These are phyloP conservation scores for Gymnopithys bicolor DNA, from an alignment of 2,797 vertebrate genomes.

Conservation along the genomic window DNA sequence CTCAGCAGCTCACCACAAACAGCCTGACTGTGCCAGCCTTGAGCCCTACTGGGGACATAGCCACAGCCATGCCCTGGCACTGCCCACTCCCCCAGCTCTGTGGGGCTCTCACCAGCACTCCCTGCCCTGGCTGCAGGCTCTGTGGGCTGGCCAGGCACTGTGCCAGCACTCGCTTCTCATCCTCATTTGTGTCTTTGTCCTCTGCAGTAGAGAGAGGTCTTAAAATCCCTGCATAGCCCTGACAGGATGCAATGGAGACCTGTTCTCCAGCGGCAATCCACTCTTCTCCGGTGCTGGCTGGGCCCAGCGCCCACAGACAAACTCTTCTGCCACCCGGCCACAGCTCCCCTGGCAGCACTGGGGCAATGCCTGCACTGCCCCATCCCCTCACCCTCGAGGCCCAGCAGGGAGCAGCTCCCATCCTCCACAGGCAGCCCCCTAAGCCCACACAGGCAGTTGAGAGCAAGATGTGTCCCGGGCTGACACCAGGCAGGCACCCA, in stretches of 20 bases:
- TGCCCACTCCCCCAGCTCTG: not conserved
- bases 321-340: not conserved
- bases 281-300: not conserved
- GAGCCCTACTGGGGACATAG: not conserved
- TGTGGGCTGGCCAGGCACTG: not conserved
- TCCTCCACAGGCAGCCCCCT: not conserved
- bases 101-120: not conserved
- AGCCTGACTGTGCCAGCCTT: not conserved
- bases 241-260: not conserved
- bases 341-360: not conserved
- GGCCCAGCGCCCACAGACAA: not conserved
- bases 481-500: rapidly evolving
- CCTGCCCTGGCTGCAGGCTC: not conserved
- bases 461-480: not conserved
- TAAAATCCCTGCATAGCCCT: not conserved
- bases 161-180: not conserved
- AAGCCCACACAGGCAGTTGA: not conserved
- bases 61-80: not conserved
- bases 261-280: not conserved
- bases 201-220: not conserved
- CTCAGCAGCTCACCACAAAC: not conserved
- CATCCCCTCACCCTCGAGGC: rapidly evolving
- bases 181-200: not conserved
- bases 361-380: not conserved
- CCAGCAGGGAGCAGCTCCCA: not conserved